Evolutionary conservation across 2,113 vertebrate species (phyloP).

Genomic region (Pampusana beccarii): DNA sequence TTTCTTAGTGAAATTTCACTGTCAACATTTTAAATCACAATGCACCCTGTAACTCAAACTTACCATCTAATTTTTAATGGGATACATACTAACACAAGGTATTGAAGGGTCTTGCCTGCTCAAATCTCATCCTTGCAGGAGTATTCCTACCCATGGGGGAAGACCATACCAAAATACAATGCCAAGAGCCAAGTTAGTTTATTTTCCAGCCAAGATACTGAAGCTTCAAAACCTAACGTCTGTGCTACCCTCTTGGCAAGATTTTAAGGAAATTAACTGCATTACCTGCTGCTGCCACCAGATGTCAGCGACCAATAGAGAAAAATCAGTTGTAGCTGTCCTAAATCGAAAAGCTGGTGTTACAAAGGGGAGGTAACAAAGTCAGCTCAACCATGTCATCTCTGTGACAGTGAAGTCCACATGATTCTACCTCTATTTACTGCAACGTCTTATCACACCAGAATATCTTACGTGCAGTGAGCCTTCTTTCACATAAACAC

Average conservation of each 20-base stretch:
- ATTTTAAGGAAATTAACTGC: not conserved
- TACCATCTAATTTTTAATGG: not conserved
- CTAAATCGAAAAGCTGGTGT: not conserved
- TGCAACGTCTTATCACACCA: not conserved
- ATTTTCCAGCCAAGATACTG: not conserved
- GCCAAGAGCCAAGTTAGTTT: not conserved
- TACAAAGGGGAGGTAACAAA: not conserved
- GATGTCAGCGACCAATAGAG: slow-evolving; percentile 62
- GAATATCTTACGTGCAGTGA: not conserved
- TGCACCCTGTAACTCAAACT: not conserved
- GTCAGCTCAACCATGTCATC: not conserved
- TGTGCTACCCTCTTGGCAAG: not conserved
- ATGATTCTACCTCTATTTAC: not conserved
- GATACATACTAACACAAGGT: not conserved
- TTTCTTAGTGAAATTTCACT: not conserved
- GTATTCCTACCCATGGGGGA: not conserved
- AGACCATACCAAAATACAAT: not conserved
- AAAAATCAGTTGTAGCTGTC: not conserved
- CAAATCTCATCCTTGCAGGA: not conserved
- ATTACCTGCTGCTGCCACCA: slow-evolving; percentile 52
- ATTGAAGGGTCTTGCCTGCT: not conserved
- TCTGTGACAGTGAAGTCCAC: not conserved
- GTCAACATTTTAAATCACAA: not conserved
- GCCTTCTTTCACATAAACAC: slow-evolving; percentile 4
- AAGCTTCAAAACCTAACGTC: not conserved